phyloP scores from a whole-genome alignment of 2,797 vertebrate genomes.

The Sylvia borin region DNA sequence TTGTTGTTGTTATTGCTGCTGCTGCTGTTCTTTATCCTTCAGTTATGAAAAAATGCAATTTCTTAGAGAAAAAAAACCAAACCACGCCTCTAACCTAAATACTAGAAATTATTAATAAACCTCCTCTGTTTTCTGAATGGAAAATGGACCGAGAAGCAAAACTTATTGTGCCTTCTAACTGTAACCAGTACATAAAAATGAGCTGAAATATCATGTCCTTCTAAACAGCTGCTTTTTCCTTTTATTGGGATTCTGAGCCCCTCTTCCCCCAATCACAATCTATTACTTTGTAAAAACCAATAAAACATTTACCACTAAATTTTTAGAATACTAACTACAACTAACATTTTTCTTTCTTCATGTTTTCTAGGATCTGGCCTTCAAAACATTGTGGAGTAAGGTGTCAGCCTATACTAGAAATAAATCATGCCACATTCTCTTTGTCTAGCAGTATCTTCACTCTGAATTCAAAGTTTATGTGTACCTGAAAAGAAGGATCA shows the following conservation, averaged over 20 bases:
- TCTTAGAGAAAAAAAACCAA: background rate
- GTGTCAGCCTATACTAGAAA: background rate
- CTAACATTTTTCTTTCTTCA: background rate
- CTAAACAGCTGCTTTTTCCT: background rate
- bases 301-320: background rate
- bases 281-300: background rate
- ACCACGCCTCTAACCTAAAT: background rate
- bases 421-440: background rate
- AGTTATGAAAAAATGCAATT: background rate
- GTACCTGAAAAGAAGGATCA: background rate
- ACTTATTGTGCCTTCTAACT: background rate
- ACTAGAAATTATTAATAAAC: background rate
- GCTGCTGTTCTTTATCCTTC: background rate
- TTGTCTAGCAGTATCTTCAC: background rate
- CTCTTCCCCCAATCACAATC: background rate
- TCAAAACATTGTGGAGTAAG: background rate
- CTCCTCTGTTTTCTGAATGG: background rate
- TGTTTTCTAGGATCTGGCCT: background rate
- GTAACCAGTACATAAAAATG: background rate
- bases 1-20: background rate
- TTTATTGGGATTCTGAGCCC: background rate
- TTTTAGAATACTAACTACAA: background rate
- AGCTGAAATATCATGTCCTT: background rate
- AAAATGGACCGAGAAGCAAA: background rate
- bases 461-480: background rate